These are phyloP conservation scores for Apis florea DNA, from an alignment of 1,140 invertebrate species.

Conservation along the genomic window DNA sequence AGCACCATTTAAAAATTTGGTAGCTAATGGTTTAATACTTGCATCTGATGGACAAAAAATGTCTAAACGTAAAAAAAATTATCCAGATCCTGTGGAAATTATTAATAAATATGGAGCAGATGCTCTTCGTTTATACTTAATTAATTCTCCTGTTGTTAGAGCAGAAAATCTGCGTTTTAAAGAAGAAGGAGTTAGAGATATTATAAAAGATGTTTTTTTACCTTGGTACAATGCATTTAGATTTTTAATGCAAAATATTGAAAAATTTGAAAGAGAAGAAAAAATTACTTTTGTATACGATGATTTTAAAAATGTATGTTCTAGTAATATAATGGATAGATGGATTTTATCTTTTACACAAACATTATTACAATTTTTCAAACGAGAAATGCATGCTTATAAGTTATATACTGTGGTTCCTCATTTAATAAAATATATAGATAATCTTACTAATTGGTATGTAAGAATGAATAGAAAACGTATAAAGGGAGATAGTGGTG, in stretches of 20 bases:
- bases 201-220: slow-evolving; percentile 98
- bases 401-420: slow-evolving; percentile 97
- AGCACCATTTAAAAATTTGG: slow-evolving; percentile 98
- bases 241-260: slow-evolving; percentile 96
- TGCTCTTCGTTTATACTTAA: slow-evolving; percentile 96
- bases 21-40: slow-evolving; percentile 96
- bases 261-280: slow-evolving; percentile 89
- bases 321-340: slow-evolving; percentile 95
- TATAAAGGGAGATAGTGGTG: slow-evolving; percentile 92
- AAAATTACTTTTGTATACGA: slow-evolving; percentile 84
- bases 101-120: slow-evolving; percentile 98
- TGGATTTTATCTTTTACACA: slow-evolving; percentile 99
- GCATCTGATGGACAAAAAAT: slow-evolving; percentile 99
- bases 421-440: slow-evolving; percentile 96
- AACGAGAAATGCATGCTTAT: slow-evolving; percentile 96
- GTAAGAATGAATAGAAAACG: slow-evolving; percentile 97
- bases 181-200: slow-evolving; percentile 97
- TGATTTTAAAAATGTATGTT: slow-evolving; percentile 78
- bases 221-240: slow-evolving; percentile 99
- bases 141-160: slow-evolving; percentile 98
- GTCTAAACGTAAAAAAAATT: slow-evolving; percentile 99
- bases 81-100: slow-evolving; percentile 96
- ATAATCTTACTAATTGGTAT: slow-evolving; percentile 99
- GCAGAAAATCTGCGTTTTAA: slow-evolving; percentile 98
- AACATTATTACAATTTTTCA: slow-evolving; percentile 92